Base-by-base conservation (phyloP, 2,888 invertebrate species). In the Helleia helle region DNA sequence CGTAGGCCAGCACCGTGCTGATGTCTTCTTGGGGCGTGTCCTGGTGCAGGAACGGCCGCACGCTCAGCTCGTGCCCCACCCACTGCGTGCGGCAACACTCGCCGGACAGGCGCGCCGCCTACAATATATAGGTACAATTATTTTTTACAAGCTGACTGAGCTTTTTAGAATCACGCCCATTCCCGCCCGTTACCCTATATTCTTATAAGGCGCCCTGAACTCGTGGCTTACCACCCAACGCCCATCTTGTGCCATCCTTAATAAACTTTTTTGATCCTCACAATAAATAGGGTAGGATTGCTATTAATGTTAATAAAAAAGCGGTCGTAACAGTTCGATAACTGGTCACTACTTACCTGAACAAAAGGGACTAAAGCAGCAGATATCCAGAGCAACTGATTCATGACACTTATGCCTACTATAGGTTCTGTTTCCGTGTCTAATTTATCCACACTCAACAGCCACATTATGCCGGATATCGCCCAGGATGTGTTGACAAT, bases 1-100 rank as follows among this genome's bases (percentile, higher is more conserved):
- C 90, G 65, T 91, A 94, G 50, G 93, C 75, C 17, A 94, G 84
- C 44, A 94, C 89, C 0, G 93, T 89, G 56, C 91, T 90, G 52
- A 94, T 87, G 74, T 94, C 93, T 52, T 89, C 88, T 38, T 89
- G 88, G 0, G 93, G 87, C 5, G 93, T 92, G 56, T 90, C 90
- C 65, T 93, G 92, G 72, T 94, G 93, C 1, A 93, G 90, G 63
- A 92, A 94, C 0, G 94, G 94, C 1, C 93, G 87, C 8, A 90
- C 89, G 39, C 93, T 87, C 38, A 93, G 87, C 69, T 93, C 92
- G 68, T 94, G 93, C 0, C 94, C 94, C 40, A 91, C 89, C 11
- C 87, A 87, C 65, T 90, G 90, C n/a, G 93, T 88, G 50, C 87
- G 86, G 13, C 88, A 86, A 56, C 93, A 94, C 27, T 91, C 90